Evolutionary conservation across 2,888 invertebrate genomes (phyloP).

Genomic region (Cheilosia impressa): DNA sequence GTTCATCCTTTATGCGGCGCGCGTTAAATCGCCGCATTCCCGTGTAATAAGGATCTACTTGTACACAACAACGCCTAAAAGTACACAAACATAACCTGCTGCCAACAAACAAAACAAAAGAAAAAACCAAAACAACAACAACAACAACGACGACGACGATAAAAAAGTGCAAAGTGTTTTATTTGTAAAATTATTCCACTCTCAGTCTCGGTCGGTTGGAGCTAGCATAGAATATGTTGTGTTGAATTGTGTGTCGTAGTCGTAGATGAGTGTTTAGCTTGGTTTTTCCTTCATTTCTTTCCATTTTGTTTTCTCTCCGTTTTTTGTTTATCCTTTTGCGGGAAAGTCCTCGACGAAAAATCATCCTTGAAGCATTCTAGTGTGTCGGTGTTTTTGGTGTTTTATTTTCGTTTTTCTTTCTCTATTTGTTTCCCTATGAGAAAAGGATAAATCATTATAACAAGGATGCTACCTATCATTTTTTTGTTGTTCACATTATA

Average conservation of each 20-base stretch:
- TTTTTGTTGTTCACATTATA: slow-evolving; percentile 8
- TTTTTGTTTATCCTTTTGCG: slow-evolving; percentile 54
- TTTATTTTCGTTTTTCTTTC: slow-evolving; percentile 19
- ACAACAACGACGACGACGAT: slow-evolving; percentile 60
- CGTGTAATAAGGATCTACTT: slow-evolving; percentile 54
- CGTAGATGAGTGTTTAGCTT: slow-evolving; percentile 64
- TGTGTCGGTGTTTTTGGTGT: slow-evolving; percentile 59
- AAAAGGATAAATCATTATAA: slow-evolving; percentile 59
- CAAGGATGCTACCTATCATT: slow-evolving; percentile 53
- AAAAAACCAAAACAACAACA: slow-evolving; percentile 41
- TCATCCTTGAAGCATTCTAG: slow-evolving; percentile 65
- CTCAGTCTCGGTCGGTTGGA: slow-evolving; percentile 66
- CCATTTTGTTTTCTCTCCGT: background rate
- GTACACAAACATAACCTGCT: slow-evolving; percentile 61
- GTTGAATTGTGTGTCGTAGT: slow-evolving; percentile 26
- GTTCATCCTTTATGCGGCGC: slow-evolving; percentile 69
- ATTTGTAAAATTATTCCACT: slow-evolving; percentile 74
- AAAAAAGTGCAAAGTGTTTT: slow-evolving; percentile 68
- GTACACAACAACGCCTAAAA: slow-evolving; percentile 38
- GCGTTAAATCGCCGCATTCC: slow-evolving; percentile 69
- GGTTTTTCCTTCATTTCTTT: slow-evolving; percentile 7
- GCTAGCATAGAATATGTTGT: slow-evolving; percentile 43
- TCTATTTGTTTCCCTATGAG: slow-evolving; percentile 10
- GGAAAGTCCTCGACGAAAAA: slow-evolving; percentile 57
- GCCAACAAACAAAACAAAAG: slow-evolving; percentile 57